These are phyloP conservation scores for Lycocerus yunnanus DNA, from an alignment of 2,888 invertebrate species.

Conservation along the genomic window DNA sequence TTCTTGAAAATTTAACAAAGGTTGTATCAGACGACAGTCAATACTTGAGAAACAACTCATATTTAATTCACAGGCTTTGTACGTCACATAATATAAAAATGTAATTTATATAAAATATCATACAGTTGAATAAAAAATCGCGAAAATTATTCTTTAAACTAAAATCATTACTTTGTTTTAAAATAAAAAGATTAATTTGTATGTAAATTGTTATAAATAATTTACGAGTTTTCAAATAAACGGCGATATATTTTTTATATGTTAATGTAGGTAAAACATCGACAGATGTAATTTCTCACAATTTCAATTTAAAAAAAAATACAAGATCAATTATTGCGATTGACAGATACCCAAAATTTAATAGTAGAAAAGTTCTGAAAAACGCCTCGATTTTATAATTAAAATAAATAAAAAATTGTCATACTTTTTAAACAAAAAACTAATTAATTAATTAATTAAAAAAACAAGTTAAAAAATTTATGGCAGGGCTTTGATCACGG, in stretches of 20 bases:
- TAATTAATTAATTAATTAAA: no score
- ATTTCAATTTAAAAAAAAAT: background rate
- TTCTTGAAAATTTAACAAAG: background rate
- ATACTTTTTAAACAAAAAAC: no score
- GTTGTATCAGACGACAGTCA: background rate
- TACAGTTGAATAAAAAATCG: background rate
- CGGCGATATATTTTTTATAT: background rate
- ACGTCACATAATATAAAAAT: background rate
- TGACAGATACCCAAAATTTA: background rate
- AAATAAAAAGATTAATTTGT: background rate
- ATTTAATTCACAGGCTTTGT: background rate
- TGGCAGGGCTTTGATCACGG: no score
- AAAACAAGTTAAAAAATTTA: no score
- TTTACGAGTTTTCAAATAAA: background rate
- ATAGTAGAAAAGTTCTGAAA: no score
- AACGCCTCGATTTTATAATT: no score
- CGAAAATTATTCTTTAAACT: background rate
- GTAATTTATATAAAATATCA: background rate
- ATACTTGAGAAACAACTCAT: background rate
- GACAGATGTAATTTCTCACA: background rate
- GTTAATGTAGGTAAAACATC: background rate
- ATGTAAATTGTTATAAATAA: background rate
- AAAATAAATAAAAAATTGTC: no score
- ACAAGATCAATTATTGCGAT: background rate
- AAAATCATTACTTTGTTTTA: background rate